phyloP scores from a whole-genome alignment of 2,888 invertebrate species.

The Lysandra coridon region DNA sequence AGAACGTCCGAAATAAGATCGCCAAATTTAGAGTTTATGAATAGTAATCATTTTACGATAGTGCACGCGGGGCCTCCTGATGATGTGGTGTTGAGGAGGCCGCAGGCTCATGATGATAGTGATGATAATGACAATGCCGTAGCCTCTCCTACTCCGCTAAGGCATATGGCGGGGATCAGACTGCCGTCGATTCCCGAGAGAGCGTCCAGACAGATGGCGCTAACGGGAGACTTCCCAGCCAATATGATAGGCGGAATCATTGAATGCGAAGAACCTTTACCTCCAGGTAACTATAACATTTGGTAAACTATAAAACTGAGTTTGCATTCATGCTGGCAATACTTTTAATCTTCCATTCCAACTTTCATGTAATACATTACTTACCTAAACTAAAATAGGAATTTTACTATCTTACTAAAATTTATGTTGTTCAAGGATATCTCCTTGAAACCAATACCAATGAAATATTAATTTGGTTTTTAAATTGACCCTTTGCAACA shows the following conservation, averaged over 20 bases:
- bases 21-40: slow-evolving; percentile 78
- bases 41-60: slow-evolving; percentile 80
- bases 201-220: slow-evolving; percentile 78
- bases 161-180: slow-evolving; percentile 87
- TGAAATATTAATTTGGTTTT: too few relatives aligned
- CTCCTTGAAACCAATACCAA: too few relatives aligned
- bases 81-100: slow-evolving; percentile 72
- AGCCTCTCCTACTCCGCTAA: slow-evolving; percentile 82
- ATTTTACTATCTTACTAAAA: too few relatives aligned
- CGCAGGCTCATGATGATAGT: slow-evolving; percentile 63
- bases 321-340: too few relatives aligned
- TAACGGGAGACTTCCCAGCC: slow-evolving; percentile 77
- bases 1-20: slow-evolving; percentile 77
- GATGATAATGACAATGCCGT: slow-evolving; percentile 72
- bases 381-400: too few relatives aligned
- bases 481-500: too few relatives aligned
- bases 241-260: slow-evolving; percentile 80
- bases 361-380: too few relatives aligned
- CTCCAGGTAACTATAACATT: slow-evolving; percentile 84
- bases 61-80: slow-evolving; percentile 76
- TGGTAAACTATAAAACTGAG: background rate
- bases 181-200: slow-evolving; percentile 91
- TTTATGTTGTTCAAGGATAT: too few relatives aligned
- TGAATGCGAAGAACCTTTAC: slow-evolving; percentile 90
- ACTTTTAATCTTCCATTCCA: too few relatives aligned